These are phyloP conservation scores for Planiliza haematocheilus DNA, from an alignment of 2,113 vertebrate genomes.

Conservation along the genomic window DNA sequence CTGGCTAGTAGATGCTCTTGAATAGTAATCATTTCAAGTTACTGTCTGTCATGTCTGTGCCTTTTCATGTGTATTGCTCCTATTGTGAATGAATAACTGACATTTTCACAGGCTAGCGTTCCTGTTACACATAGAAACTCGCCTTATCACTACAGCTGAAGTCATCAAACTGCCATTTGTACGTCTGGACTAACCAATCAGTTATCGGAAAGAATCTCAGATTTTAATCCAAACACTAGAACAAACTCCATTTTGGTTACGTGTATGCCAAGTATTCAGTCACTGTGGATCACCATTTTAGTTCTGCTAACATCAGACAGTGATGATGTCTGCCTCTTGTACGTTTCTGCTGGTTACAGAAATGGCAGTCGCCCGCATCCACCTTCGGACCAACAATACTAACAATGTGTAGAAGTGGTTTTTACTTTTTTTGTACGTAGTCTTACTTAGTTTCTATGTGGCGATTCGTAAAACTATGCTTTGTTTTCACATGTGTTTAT, in stretches of 20 bases:
- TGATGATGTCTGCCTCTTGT: constrained; percentile 1
- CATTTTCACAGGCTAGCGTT: constrained; percentile 30
- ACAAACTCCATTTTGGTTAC: not conserved
- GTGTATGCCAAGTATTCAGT: not conserved
- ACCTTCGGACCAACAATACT: constrained; percentile 65
- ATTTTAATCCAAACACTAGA: constrained; percentile 57
- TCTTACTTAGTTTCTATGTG: constrained; percentile 11
- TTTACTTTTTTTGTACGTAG: constrained; percentile 12
- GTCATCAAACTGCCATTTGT: constrained; percentile 58
- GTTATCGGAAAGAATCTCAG: constrained; percentile 7
- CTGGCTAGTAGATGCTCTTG: constrained; percentile 27
- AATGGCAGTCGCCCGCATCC: constrained; percentile 56
- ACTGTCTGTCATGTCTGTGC: constrained; percentile 58
- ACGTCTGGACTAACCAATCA: constrained; percentile 51
- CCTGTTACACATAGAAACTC: constrained; percentile 42
- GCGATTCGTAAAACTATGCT: not conserved
- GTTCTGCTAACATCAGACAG: constrained; percentile 4
- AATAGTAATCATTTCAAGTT: constrained; percentile 25
- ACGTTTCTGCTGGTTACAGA: constrained; percentile 84
- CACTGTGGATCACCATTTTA: constrained; percentile 1
- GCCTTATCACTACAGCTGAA: constrained; percentile 70
- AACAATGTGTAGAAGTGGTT: constrained; percentile 13
- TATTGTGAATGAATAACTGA: constrained; percentile 23
- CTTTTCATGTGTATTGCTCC: constrained; percentile 34
- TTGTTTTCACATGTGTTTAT: constrained; percentile 30